A percentile compares a stretch with the other conserved stretches of the same genome.
Conservation (phyloP, 2,113 vertebrate species). For the Puma concolor region DNA sequence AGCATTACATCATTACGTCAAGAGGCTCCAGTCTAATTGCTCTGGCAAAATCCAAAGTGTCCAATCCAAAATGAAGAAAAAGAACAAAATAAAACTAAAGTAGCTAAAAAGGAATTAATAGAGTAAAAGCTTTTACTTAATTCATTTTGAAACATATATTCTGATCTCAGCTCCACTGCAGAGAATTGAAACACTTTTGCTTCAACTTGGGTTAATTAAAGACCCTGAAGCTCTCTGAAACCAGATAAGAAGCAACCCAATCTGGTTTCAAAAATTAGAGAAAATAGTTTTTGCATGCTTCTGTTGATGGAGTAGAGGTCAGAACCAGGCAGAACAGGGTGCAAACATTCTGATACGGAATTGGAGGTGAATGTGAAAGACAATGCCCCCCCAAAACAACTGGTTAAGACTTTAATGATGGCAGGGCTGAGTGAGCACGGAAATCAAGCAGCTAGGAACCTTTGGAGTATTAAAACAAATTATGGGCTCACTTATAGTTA, state of each 20-base stretch:
- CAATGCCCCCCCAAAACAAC: neutral
- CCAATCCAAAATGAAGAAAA: neutral
- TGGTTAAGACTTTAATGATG: neutral
- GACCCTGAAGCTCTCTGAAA: neutral
- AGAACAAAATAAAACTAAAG: neutral
- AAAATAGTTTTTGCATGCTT: neutral
- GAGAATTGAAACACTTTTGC: neutral
- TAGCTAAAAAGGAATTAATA: neutral
- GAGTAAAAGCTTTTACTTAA: neutral
- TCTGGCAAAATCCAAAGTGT: no score
- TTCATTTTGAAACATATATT: neutral
- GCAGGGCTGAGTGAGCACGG: no score
- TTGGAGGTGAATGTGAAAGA: neutral
- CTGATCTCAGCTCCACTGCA: neutral
- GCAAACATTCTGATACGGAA: neutral
- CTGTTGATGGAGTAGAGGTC: neutral
- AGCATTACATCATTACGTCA: neutral
- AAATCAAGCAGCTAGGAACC: neutral
- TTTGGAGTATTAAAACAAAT: neutral
- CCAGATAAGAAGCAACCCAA: neutral
- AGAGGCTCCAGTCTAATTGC: no score
- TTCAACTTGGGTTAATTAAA: neutral
- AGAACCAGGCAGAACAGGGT: neutral
- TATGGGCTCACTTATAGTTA: neutral
- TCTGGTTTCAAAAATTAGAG: neutral